Base-by-base conservation (phyloP, 2,797 vertebrate genomes). In the Eulemur rubriventer region DNA sequence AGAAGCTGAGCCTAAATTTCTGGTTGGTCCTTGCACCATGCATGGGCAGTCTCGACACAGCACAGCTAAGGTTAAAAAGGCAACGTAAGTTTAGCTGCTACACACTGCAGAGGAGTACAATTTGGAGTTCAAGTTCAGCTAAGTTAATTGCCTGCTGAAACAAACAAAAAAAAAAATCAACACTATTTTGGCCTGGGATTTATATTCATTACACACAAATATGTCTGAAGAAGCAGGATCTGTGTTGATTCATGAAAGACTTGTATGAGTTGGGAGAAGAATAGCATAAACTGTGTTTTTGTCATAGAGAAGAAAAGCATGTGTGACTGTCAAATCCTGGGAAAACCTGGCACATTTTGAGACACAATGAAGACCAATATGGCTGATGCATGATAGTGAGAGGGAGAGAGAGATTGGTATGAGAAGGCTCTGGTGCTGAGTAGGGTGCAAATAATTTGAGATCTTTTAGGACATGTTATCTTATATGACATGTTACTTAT, bases 101-200 rank as follows among this genome's bases (percentile, higher is more conserved):
- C 75, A 76, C 8, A 14, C 35, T 89, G 48, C 30, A 30, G 14
- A 43, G 10, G 43, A 41, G 18, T 26, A 1, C 14, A 48, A 65
- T 69, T 70, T 84, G 59, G 46, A 95, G 57, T 55, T 75, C 41
- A 72, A 85, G 41, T 72, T 94, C 43, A 28, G 50, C 33, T 69
- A 81, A 75, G 67, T 84, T 88, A 96, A 76, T 67, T 59, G 72
- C 59, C 69, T 63, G 46, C 63, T 80, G 33, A 90, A 69, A 82
- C 43, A 63, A 69, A n/a, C n/a, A 41, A 41, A 41, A 38, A 38
- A 41, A 41, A 92, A 82, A 90, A 16, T n/a, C 33, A 86, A 76
- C 9, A 6, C 16, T 75, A 22, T 65, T 79, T 95, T 73, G 43
- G 17, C 26, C 50, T 89, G 57, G 28, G 38, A 91, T 94, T 95